Conservation (phyloP, 2,888 invertebrate species). For the Peribatodes rhomboidaria region DNA sequence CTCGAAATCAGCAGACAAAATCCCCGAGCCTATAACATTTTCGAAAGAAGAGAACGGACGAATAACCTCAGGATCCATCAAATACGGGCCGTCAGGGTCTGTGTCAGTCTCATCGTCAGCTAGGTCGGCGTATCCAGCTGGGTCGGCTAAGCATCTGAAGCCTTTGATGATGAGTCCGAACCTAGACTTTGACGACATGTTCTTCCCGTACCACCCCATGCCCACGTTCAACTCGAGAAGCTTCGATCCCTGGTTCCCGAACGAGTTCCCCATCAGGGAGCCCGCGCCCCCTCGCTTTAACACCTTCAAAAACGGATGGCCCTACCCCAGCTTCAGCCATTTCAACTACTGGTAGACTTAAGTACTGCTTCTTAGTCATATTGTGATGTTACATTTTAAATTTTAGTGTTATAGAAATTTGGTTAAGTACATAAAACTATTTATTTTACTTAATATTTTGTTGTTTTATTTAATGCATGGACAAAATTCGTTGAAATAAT, state of each 20-base stretch:
- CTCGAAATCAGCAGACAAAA: conserved; percentile 44
- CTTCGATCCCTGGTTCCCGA: conserved; percentile 57
- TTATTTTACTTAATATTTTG: conserved; percentile 13
- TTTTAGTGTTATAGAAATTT: conserved; percentile 26
- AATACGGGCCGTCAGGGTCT: conserved; percentile 62
- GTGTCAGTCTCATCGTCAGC: conserved; percentile 65
- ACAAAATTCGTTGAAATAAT: background rate
- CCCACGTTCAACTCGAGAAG: conserved; percentile 47
- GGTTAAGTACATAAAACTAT: conserved; percentile 30
- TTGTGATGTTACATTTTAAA: conserved; percentile 28
- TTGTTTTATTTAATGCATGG: conserved; percentile 21
- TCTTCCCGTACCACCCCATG: conserved; percentile 45
- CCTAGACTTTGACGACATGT: conserved; percentile 37
- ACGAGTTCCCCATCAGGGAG: conserved; percentile 48
- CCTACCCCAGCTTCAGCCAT: conserved; percentile 63
- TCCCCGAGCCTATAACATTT: conserved; percentile 55
- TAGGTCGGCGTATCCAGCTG: conserved; percentile 52
- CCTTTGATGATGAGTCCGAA: conserved; percentile 10
- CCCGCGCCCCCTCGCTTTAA: conserved; percentile 48
- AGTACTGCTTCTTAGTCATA: conserved; percentile 38
- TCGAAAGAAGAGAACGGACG: conserved; percentile 61
- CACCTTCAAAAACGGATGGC: conserved; percentile 54
- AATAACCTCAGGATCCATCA: conserved; percentile 60
- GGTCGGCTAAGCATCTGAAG: conserved; percentile 45
- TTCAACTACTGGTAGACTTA: conserved; percentile 54